Base-by-base conservation (phyloP, 2,797 vertebrate genomes). In the Poecilia gillii region DNA sequence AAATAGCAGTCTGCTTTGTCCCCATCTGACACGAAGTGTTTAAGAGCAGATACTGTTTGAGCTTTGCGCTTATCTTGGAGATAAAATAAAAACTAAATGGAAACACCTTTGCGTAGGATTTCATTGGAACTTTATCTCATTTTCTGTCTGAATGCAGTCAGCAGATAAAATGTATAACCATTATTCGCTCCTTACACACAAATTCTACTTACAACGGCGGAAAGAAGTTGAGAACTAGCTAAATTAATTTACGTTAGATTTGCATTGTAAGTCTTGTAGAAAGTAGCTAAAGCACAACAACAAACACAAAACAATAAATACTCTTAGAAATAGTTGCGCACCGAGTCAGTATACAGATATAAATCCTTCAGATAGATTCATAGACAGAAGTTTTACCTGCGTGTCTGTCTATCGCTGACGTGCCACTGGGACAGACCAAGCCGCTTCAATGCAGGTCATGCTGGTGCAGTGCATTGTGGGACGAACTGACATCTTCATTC, bases 381-480 rank as follows among this genome's bases (percentile, higher is more conserved):
- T 0, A 81, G 62, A 81, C 71, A 76, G 73, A 72, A 76, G 74
- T 78, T 91, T 94, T 95, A 96, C 95, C 95, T 95, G 93, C 82
- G 80, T 91, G 91, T 93, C 85, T 91, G 90, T 94, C 91, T 89
- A 91, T 83, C 51, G 89, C 92, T 93, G 93, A 91, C 77, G 91
- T 80, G 89, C 91, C 90, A 93, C 91, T 96, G 89, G 82, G 85
- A 92, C 85, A 46, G 84, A 91, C 77, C 25, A 82, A 91, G 91
- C 86, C 86, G 85, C 92, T 94, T 90, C 90, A 83, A 90, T 86
- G 82, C 81, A 84, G 93, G 92, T 94, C 94, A 94, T 77, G 74
- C 82, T 85, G 87, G 62, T 74, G 92, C 93, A 93, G 57, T 95
- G 94, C 94, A 95, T 93, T 92, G 79, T 95, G 95, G 94, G 95